These are phyloP conservation scores for Hydra vulgaris DNA, from an alignment of 30 jellyfish, hydroid and myxozoan genomes.

Conservation along the genomic window DNA sequence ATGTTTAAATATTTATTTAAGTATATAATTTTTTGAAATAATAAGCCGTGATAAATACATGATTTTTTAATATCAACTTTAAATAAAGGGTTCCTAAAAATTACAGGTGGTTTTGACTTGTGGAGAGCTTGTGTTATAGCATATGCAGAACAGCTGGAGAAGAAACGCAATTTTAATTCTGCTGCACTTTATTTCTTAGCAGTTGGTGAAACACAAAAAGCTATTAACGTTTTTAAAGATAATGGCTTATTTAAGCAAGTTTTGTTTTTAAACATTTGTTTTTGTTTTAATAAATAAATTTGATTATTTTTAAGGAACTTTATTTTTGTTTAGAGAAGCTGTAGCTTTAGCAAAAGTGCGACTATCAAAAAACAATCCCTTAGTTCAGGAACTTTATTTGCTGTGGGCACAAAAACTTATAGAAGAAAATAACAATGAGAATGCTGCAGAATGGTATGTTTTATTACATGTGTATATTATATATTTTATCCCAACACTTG, in stretches of 20 bases:
- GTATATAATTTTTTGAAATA: no score
- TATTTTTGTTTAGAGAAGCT: constrained; percentile 56
- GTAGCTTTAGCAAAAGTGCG: constrained; percentile 72
- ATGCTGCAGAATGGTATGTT: constrained; percentile 85
- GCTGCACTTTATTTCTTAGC: constrained; percentile 75
- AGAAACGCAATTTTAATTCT: constrained; percentile 42
- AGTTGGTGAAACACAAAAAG: constrained; percentile 33
- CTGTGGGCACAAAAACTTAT: constrained; percentile 67
- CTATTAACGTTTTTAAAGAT: constrained; percentile 66
- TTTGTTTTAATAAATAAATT: background rate
- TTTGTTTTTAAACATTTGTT: background rate
- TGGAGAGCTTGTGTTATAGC: constrained; percentile 62
- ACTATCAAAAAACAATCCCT: constrained; percentile 46
- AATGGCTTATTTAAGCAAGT: constrained; percentile 65
- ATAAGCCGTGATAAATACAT: no score
- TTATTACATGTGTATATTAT: background rate
- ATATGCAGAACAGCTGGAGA: constrained; percentile 80
- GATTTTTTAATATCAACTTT: no score
- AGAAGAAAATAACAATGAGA: constrained; percentile 56
- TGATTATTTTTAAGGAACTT: background rate
- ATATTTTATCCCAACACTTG: background rate
- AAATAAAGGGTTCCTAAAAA: background rate
- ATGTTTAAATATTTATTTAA: no score
- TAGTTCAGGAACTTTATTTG: constrained; percentile 45
- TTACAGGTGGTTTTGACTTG: constrained; percentile 67